Base-by-base conservation (phyloP, 2,797 vertebrate genomes). In the Lateolabrax maculatus region DNA sequence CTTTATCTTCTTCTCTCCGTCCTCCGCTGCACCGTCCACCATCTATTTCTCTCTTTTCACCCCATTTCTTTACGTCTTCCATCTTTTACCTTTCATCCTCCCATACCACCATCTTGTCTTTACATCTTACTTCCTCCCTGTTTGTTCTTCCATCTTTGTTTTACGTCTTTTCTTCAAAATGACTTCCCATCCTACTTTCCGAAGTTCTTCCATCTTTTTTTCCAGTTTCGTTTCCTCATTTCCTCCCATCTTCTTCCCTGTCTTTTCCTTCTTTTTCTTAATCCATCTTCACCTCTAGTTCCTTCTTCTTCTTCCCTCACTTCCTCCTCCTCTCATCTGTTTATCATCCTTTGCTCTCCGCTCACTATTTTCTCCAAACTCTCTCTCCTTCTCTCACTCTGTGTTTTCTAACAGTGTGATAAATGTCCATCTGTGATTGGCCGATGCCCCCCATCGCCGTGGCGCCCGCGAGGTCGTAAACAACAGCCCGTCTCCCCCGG, bases 361-460 rank as follows among this genome's bases (percentile, higher is more conserved):
- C 78, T 67, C 46, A 29, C 61, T 3, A 10, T 57, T 57, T 69
- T 7, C 36, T 49, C 63, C 39, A 61, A 39, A 63, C 75, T 74
- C 58, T 61, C 48, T 68, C 51, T 55, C 43, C 29, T 13, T 23
- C 67, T 52, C 60, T 61, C 53, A 2, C 73, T 81, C 39, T 2
- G 3, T 84, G 48, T 89, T 88, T 88, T 76, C 86, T 85, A 88
- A 79, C 88, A 63, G 86, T 68, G 86, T 93, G 93, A 94, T 93
- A 89, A 93, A 93, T 91, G 90, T 91, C 90, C 89, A 91, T 92
- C 93, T 93, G 93, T 75, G 91, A 93, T 91, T 91, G 89, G 91
- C 86, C 78, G 72, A 88, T 88, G 89, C 88, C 91, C 90, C 93
- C 92, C 88, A 90, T 93, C 66, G 90, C 60, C 71, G 77, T 86